Base-by-base conservation (phyloP, 2,888 invertebrate genomes). In the Pristionchus mayeri region DNA sequence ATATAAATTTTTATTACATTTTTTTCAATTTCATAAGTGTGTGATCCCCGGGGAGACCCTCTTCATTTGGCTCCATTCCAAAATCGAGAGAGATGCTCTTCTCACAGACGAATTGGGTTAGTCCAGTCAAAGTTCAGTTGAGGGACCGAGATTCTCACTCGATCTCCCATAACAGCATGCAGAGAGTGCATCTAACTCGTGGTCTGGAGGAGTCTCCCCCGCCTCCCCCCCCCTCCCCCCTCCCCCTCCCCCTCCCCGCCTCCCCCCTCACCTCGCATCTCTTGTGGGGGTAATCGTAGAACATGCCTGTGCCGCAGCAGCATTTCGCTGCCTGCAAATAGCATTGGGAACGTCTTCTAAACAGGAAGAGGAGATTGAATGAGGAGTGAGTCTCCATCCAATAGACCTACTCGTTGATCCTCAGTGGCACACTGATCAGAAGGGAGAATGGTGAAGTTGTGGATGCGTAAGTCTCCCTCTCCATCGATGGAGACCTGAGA, bases 381-480 rank as follows among this genome's bases (percentile, higher is more conserved):
- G 37, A 37, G n/a, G n/a, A n/a, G 37, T 44, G 13, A 9, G 40
- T 21, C n/a, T 44, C 40, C 40, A 44, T 40, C 44, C 7, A 3
- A 7, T 16, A 37, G 4, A 21, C 67, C 4, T 13, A 91, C 91
- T 81, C 92, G 83, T 86, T 92, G 92, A 87, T 92, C 92, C 75
- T 92, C 92, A 44, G 92, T 92, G 44, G 92, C 92, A 81, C 92
- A 92, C 86, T 92, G 92, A 87, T 92, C 92, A n/a, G 92, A 91
- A n/a, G 92, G 92, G 50, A 92, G 87, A 84, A 92, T 92, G 37
- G 91, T 90, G 63, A 92, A 90, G 86, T 92, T 92, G 88, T 92
- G 92, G 84, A 92, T 92, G 81, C 89, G 87, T 37, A 91, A 88
- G 86, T 91, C 91, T 75, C 89, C 89, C 78, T 91, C 91, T 85